Evolutionary conservation across 2,888 invertebrate genomes (phyloP).

Genomic region (Charanyca ferruginea): DNA sequence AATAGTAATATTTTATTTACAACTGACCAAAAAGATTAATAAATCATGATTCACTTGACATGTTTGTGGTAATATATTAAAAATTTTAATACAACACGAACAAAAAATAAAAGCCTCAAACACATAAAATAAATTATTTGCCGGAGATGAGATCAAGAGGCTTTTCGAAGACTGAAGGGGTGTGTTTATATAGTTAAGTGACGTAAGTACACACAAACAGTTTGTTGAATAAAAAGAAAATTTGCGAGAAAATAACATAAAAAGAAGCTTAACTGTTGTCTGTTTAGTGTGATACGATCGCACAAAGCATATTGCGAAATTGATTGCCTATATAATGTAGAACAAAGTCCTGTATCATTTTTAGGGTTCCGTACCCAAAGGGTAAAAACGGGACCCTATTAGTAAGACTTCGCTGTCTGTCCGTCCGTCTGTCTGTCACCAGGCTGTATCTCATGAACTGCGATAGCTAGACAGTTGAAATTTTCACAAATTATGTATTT

Average conservation of each 20-base stretch:
- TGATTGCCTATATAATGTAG: not conserved
- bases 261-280: slow-evolving; percentile 23
- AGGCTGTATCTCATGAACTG: too few relatives aligned
- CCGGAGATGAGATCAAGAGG: slow-evolving; percentile 21
- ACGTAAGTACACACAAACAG: not conserved
- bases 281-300: slow-evolving; percentile 45
- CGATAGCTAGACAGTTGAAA: too few relatives aligned
- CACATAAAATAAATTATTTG: slow-evolving; percentile 24
- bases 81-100: not conserved
- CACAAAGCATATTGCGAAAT: slow-evolving; percentile 22
- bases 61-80: too few relatives aligned
- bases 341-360: not conserved
- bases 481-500: too few relatives aligned
- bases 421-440: too few relatives aligned
- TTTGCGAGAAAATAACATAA: slow-evolving; percentile 37
- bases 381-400: too few relatives aligned
- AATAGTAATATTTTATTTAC: not conserved
- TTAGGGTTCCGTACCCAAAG: too few relatives aligned
- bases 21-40: not conserved
- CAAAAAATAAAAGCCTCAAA: not conserved
- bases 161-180: slow-evolving; percentile 12
- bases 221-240: slow-evolving; percentile 28
- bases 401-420: too few relatives aligned
- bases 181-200: slow-evolving; percentile 17
- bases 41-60: too few relatives aligned